Conservation (phyloP, 1,140 invertebrate genomes). For the Drosophila tropicalis region DNA sequence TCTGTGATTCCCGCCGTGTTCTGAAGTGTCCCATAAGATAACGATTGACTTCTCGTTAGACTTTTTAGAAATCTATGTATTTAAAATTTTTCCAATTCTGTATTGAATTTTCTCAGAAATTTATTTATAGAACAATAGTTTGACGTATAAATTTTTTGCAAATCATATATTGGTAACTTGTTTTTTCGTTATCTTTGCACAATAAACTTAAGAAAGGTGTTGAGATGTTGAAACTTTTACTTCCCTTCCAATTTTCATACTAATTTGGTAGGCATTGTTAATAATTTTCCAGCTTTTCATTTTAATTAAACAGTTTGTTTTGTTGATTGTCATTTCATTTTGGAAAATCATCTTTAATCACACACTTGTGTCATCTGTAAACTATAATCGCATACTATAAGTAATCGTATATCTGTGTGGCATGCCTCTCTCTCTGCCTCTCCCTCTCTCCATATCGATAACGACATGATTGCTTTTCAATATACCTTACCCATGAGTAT, state of each 20-base stretch:
- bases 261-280: not conserved
- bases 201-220: not conserved
- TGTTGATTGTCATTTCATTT: not conserved
- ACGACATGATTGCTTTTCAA: constrained; percentile 68
- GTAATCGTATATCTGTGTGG: constrained; percentile 3
- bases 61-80: no score
- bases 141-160: no score
- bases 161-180: not conserved
- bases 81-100: no score
- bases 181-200: not conserved
- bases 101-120: not conserved
- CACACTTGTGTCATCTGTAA: constrained; percentile 4
- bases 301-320: constrained; percentile 14
- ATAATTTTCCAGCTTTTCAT: constrained; percentile 3
- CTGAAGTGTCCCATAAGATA: no score
- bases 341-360: constrained; percentile 13
- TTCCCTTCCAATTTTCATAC: not conserved
- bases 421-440: constrained; percentile 26
- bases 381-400: not conserved
- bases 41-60: no score
- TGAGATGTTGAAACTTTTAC: not conserved
- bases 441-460: constrained; percentile 58
- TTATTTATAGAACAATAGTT: no score
- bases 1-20: no score
- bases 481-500: constrained; percentile 14